Evolutionary conservation across 2,113 vertebrate genomes (phyloP).

Genomic region (Probosciger aterrimus): DNA sequence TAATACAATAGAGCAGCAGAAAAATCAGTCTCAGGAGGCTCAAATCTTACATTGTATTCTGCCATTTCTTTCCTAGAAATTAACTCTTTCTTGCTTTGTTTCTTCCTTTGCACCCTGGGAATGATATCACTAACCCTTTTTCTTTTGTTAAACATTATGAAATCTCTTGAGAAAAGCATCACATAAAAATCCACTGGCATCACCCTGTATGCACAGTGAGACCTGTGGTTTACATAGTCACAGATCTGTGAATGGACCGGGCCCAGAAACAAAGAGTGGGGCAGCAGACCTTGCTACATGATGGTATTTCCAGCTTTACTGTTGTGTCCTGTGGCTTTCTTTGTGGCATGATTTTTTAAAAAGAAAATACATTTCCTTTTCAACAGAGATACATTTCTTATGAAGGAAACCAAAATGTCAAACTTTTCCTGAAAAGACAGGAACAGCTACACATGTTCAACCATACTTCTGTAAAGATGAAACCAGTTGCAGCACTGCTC

Average conservation of each 20-base stretch:
- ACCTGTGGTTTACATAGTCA: rapidly evolving
- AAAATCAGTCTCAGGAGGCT: neutral
- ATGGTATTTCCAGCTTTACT: neutral
- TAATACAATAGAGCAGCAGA: neutral
- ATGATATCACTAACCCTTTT: neutral
- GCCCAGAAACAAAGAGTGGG: rapidly evolving
- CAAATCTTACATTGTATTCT: neutral
- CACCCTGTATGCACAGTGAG: neutral
- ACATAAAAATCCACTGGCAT: rapidly evolving
- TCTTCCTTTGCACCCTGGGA: neutral
- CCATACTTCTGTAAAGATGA: neutral
- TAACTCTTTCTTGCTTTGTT: neutral
- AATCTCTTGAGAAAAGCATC: neutral
- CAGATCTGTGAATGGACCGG: rapidly evolving
- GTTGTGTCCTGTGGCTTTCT: neutral
- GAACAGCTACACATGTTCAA: neutral
- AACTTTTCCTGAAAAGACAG: slow-evolving; percentile 42
- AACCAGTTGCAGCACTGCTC: neutral
- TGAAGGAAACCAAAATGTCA: slow-evolving; percentile 42
- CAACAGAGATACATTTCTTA: slow-evolving; percentile 6
- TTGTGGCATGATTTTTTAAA: neutral
- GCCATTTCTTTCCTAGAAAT: neutral
- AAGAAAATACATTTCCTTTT: slow-evolving; percentile 46
- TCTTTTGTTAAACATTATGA: neutral
- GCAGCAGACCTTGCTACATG: neutral